Evolutionary conservation across 2,888 invertebrate genomes (phyloP).

Genomic region (Lochmaea capreae): DNA sequence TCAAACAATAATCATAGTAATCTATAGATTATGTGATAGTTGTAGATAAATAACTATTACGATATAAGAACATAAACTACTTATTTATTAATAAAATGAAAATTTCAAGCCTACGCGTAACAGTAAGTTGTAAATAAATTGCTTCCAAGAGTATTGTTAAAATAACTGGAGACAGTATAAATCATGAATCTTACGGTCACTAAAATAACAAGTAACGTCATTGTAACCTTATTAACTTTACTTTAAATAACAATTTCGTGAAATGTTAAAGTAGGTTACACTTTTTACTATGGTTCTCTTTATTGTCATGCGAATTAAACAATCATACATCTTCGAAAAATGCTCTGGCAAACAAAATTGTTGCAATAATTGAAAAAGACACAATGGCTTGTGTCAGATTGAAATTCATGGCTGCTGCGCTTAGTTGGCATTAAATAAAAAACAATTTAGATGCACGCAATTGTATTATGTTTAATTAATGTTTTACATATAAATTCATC

Average conservation of each 20-base stretch:
- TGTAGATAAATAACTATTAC: too few relatives aligned
- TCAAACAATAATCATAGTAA: too few relatives aligned
- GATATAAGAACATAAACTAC: too few relatives aligned
- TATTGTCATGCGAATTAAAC: neutral
- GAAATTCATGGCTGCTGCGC: slow-evolving; percentile 2
- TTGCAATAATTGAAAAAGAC: slow-evolving; percentile 1
- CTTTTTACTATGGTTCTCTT: neutral
- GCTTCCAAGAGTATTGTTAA: too few relatives aligned
- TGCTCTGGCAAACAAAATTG: neutral
- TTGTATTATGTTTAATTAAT: neutral
- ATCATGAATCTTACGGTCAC: too few relatives aligned
- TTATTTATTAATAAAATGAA: too few relatives aligned
- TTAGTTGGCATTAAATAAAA: slow-evolving; percentile 1
- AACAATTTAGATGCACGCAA: slow-evolving; percentile 2
- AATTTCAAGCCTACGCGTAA: too few relatives aligned
- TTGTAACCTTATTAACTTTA: neutral
- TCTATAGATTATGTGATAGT: too few relatives aligned
- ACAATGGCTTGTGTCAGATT: neutral
- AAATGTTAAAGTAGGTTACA: neutral
- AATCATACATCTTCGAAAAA: neutral
- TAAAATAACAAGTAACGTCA: neutral
- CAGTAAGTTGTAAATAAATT: too few relatives aligned
- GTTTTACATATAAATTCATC: neutral
- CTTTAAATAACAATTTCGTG: neutral
- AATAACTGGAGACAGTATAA: too few relatives aligned